Evolutionary conservation across 1,140 invertebrate genomes (phyloP).

Genomic region (Pararge aegeria): DNA sequence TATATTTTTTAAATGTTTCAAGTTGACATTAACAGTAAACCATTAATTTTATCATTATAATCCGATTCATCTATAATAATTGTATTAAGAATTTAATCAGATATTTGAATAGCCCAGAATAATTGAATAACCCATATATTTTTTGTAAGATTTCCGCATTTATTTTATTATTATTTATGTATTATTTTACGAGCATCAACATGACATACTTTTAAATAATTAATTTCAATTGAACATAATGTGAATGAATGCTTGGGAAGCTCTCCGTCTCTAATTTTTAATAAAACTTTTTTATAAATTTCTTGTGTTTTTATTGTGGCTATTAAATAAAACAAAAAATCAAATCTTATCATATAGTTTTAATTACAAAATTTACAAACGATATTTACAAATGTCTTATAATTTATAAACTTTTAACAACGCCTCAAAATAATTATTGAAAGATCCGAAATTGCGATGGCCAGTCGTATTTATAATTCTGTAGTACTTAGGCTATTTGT

Average conservation of each 20-base stretch:
- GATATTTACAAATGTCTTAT: conserved; percentile 37
- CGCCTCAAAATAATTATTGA: neutral
- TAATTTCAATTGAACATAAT: conserved; percentile 1
- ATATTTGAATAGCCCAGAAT: too few relatives aligned
- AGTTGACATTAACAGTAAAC: neutral
- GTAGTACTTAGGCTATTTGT: conserved; percentile 8
- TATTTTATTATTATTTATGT: neutral
- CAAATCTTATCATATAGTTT: conserved; percentile 22
- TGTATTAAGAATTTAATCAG: too few relatives aligned
- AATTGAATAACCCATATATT: too few relatives aligned
- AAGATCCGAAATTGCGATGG: too few relatives aligned
- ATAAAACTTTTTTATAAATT: conserved; percentile 26
- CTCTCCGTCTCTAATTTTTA: conserved; percentile 35
- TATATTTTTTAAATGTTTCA: neutral
- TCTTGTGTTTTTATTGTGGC: conserved; percentile 13
- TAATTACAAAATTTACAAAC: conserved; percentile 41
- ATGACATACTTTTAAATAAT: conserved; percentile 4
- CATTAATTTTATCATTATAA: neutral
- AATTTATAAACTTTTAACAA: neutral
- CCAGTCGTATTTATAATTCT: too few relatives aligned
- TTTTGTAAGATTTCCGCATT: neutral
- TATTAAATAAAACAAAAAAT: conserved; percentile 23
- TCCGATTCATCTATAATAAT: neutral
- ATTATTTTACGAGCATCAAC: neutral
- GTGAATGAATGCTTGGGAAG: conserved; percentile 37